A percentile compares a stretch with the other conserved stretches of the same genome.
These are phyloP conservation scores for Lordiphosa fenestrarum DNA, from an alignment of 2,888 invertebrate genomes.

Conservation along the genomic window DNA sequence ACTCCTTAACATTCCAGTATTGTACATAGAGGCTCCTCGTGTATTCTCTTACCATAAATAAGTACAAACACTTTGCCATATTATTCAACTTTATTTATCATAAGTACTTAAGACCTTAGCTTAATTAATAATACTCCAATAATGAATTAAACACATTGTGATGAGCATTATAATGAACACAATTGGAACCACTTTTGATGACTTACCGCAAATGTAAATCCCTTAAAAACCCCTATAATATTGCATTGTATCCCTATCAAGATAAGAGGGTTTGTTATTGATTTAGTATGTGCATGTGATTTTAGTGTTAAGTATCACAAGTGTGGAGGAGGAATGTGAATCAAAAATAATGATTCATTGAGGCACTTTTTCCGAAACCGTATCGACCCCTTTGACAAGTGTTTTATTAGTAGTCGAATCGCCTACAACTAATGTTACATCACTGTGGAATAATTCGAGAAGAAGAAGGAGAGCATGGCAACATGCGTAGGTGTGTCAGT, in stretches of 20 bases:
- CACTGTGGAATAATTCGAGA: constrained; percentile 70
- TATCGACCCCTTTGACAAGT: constrained; percentile 58
- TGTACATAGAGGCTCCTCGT: no score
- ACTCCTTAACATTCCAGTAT: no score
- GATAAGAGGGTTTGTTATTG: background rate
- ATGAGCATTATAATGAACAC: constrained; percentile 1
- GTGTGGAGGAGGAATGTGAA: constrained; percentile 20
- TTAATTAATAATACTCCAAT: constrained; percentile 30
- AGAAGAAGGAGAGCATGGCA: constrained; percentile 20
- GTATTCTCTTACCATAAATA: no score
- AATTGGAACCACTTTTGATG: background rate
- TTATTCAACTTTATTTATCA: background rate
- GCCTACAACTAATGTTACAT: constrained; percentile 66
- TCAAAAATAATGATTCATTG: constrained; percentile 39
- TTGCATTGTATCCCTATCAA: no score
- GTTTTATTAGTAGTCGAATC: constrained; percentile 52
- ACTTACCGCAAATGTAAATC: no score
- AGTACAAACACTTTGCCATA: no score
- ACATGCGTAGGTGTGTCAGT: constrained; percentile 40
- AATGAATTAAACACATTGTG: constrained; percentile 2
- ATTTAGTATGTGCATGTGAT: constrained; percentile 57
- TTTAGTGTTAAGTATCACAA: constrained; percentile 68
- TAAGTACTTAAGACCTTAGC: constrained; percentile 13
- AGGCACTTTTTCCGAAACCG: constrained; percentile 75
- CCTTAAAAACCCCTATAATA: no score